Conservation (phyloP, 1,140 invertebrate genomes). For the Metaphire vulgaris region DNA sequence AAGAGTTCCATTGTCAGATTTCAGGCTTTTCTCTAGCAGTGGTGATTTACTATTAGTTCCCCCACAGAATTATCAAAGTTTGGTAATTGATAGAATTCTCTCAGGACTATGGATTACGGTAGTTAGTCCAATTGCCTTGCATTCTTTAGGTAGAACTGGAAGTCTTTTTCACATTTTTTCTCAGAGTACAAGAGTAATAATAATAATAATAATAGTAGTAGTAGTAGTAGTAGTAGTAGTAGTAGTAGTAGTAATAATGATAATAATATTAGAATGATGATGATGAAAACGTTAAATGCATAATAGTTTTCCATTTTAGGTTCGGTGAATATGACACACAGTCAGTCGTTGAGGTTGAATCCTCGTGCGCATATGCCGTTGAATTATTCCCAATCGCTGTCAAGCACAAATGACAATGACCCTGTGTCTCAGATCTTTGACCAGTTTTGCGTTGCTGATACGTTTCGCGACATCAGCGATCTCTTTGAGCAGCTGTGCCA, state of each 20-base stretch:
- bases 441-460: slow-evolving; percentile 27
- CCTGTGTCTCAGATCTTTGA: slow-evolving; percentile 24
- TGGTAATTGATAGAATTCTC: too few relatives aligned
- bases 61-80: too few relatives aligned
- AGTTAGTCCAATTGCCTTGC: too few relatives aligned
- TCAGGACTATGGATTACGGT: too few relatives aligned
- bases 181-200: too few relatives aligned
- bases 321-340: not conserved
- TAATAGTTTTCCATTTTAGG: not conserved
- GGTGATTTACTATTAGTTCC: too few relatives aligned
- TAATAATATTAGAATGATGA: not conserved
- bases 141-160: too few relatives aligned
- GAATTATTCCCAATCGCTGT: not conserved
- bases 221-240: not conserved
- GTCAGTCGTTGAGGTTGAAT: not conserved
- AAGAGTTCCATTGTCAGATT: too few relatives aligned
- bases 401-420: slow-evolving; percentile 6
- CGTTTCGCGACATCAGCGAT: slow-evolving; percentile 66
- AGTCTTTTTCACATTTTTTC: too few relatives aligned
- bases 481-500: slow-evolving; percentile 77
- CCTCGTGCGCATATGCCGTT: not conserved
- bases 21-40: too few relatives aligned
- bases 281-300: not conserved
- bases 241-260: not conserved
- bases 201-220: not conserved